Conservation (phyloP, 2,797 vertebrate genomes). For the Hypotaenidia okinawae region DNA sequence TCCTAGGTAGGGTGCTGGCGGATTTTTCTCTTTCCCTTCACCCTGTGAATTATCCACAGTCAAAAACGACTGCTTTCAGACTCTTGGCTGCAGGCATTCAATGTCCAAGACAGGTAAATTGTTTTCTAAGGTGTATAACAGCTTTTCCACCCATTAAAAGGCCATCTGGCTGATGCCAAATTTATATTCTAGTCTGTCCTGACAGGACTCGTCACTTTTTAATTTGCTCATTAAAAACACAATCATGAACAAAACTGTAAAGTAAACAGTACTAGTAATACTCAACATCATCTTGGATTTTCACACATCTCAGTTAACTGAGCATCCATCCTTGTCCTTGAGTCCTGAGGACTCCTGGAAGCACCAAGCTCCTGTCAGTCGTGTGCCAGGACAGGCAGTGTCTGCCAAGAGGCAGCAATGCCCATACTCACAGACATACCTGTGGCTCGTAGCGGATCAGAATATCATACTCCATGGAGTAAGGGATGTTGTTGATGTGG, state of each 20-base stretch:
- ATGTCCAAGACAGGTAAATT: background rate
- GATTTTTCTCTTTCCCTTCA: background rate
- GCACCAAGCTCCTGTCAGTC: background rate
- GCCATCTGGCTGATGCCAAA: background rate
- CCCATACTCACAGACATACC: conserved; percentile 75
- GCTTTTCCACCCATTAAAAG: background rate
- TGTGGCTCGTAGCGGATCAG: conserved; percentile 96
- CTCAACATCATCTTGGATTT: background rate
- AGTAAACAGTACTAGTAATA: background rate
- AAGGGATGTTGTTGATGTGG: conserved; percentile 90
- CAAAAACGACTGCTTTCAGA: background rate
- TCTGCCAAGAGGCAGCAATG: background rate
- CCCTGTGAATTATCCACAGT: background rate
- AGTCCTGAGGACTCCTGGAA: background rate
- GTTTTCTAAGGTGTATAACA: background rate
- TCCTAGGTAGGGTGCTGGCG: background rate
- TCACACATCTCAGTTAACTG: background rate
- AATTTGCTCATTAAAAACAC: background rate
- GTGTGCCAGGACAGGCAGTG: background rate
- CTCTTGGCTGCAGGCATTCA: background rate
- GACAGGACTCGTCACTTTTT: background rate
- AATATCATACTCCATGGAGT: conserved; percentile 96
- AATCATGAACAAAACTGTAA: background rate
- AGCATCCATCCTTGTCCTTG: background rate
- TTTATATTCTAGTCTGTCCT: background rate